Conservation (phyloP, 1,140 invertebrate genomes). For the Trichomalopsis sarcophagae region DNA sequence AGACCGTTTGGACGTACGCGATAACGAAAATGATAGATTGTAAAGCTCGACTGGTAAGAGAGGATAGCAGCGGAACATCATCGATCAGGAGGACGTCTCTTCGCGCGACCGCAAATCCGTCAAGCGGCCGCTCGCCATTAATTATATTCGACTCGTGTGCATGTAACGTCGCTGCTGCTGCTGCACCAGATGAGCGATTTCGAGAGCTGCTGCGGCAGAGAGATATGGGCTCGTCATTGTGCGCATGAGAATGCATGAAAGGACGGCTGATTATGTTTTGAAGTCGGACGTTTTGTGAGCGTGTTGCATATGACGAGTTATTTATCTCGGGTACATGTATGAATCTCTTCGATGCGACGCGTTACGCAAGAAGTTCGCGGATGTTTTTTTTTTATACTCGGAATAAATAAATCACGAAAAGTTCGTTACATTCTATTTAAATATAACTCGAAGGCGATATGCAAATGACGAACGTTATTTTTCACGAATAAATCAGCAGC, state of each 20-base stretch:
- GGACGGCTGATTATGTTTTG: neutral
- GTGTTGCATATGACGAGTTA: neutral
- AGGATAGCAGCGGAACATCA: neutral
- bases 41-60: neutral
- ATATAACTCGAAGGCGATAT: neutral
- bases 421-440: conserved; percentile 1
- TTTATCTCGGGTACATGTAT: neutral
- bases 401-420: neutral
- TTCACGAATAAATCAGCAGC: neutral
- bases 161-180: conserved; percentile 2
- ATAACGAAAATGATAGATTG: conserved; percentile 49
- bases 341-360: no score
- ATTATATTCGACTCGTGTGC: conserved; percentile 40
- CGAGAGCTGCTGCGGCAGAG: neutral
- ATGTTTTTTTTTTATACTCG: no score
- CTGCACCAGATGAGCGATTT: neutral
- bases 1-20: neutral
- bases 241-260: neutral
- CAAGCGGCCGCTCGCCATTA: conserved; percentile 8
- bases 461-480: neutral
- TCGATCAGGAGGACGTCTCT: conserved; percentile 34
- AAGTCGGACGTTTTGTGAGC: neutral
- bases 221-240: neutral
- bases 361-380: no score
- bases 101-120: neutral